Base-by-base conservation (phyloP, 2,797 vertebrate genomes). In the Thunnus albacares region DNA sequence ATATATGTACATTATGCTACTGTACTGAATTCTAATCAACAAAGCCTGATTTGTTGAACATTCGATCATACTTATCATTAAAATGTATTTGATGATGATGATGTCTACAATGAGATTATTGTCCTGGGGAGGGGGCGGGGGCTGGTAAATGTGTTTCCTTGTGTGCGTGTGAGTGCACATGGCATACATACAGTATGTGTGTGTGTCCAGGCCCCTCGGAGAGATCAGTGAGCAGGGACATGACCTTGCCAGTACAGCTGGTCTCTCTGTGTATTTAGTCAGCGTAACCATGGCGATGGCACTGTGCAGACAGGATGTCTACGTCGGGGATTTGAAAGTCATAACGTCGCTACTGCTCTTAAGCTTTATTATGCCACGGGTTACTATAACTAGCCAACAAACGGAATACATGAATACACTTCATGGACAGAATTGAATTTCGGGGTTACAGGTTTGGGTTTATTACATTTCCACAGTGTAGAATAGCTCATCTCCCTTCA, bases 221-320 rank as follows among this genome's bases (percentile, higher is more conserved):
- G 82, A 90, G 81, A 89, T 89, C 81, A 76, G 78, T 61, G 85
- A 90, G 74, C 57, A 13, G 79, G 89, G 92, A 93, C 89, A 85
- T 82, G 91, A 94, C 92, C 93, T 94, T 92, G 88, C 86, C 90
- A 87, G 73, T 88, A 79, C 89, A 90, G 90, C 91, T 93, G 92
- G 86, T 86, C 87, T 87, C 75, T 89, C 84, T 72, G 81, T 82
- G 81, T 93, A 88, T 94, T 93, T 91, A 86, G 85, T 85, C 78
- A 64, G 57, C 2, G 90, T 94, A 88, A 90, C 94, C 83, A 89
- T 93, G 87, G 90, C 63, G 58, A 93, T 61, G 81, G 84, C 10
- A 51, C 90, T 82, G 68, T 64, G 84, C 84, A 93, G 94, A 92
- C 92, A 92, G 90, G 83, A 91, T 85, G 92, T 93, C 92, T 93